Evolutionary conservation across 2,113 vertebrate species (phyloP).

Genomic region (Sphaerodactylus townsendi): DNA sequence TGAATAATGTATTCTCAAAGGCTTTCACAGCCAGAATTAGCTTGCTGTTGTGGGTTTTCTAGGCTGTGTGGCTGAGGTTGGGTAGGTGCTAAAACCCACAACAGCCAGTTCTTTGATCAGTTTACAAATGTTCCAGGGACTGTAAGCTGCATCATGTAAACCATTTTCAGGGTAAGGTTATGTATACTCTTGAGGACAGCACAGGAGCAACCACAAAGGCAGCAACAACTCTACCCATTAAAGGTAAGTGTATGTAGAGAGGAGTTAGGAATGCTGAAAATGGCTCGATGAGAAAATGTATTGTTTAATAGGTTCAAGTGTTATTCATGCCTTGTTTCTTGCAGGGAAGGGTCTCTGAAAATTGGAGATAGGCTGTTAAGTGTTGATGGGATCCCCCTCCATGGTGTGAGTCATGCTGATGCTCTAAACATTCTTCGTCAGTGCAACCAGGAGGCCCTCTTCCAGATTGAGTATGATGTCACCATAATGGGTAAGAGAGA

Average conservation of each 20-base stretch:
- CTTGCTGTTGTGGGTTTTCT: too few relatives aligned
- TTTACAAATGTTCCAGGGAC: neutral
- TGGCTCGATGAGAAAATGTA: neutral
- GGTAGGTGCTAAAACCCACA: too few relatives aligned
- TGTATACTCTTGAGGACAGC: neutral
- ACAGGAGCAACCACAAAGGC: neutral
- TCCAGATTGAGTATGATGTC: conserved; percentile 97
- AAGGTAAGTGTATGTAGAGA: neutral
- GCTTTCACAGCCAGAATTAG: too few relatives aligned
- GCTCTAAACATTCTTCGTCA: conserved; percentile 88
- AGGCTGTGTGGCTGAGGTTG: too few relatives aligned
- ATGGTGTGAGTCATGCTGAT: conserved; percentile 86
- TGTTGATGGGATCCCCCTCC: conserved; percentile 89
- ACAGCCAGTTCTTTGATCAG: too few relatives aligned
- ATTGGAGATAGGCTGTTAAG: conserved; percentile 90
- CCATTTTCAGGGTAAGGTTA: neutral
- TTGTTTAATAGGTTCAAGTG: neutral
- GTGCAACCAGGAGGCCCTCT: conserved; percentile 91
- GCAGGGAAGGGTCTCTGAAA: conserved; percentile 93
- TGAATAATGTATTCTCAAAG: too few relatives aligned
- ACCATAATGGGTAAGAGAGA: conserved; percentile 88
- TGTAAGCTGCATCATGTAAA: neutral
- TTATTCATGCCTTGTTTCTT: neutral
- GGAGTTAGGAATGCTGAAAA: neutral
- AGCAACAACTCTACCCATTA: neutral